Conservation (phyloP, 2,797 vertebrate species). For the Microchirus variegatus region DNA sequence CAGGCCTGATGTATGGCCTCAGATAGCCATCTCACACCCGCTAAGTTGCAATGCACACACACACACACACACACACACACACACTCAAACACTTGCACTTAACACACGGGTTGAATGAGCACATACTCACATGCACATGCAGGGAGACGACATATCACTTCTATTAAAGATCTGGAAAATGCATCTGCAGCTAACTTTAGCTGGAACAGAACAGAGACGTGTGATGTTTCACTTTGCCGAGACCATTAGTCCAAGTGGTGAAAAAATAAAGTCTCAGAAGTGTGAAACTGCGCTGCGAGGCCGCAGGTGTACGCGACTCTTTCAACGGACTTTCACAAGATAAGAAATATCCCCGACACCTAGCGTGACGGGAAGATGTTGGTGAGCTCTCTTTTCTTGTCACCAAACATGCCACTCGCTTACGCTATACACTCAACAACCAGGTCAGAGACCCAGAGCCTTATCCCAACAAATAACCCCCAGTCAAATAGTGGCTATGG, state of each 20-base stretch:
- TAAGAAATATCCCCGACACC: slow-evolving; percentile 65
- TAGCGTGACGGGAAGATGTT: slow-evolving; percentile 44
- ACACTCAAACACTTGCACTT: slow-evolving; percentile 63
- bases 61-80: slow-evolving; percentile 32
- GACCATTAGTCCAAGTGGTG: slow-evolving; percentile 6
- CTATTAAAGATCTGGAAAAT: slow-evolving; percentile 45
- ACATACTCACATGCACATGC: slow-evolving; percentile 32
- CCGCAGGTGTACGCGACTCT: slow-evolving; percentile 41
- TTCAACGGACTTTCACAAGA: slow-evolving; percentile 62
- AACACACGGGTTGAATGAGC: slow-evolving; percentile 50
- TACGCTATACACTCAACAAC: slow-evolving; percentile 42
- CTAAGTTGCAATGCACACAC: slow-evolving; percentile 47
- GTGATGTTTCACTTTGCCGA: slow-evolving; percentile 29
- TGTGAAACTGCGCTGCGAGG: slow-evolving; percentile 4
- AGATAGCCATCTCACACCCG: slow-evolving; percentile 81
- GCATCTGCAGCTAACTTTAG: slow-evolving; percentile 38
- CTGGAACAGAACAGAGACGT: slow-evolving; percentile 10
- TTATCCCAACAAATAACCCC: slow-evolving; percentile 37
- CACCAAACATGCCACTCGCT: slow-evolving; percentile 57
- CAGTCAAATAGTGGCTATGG: slow-evolving; percentile 12
- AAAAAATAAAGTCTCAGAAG: slow-evolving; percentile 29
- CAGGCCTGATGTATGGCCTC: slow-evolving; percentile 78
- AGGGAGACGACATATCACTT: slow-evolving; percentile 34
- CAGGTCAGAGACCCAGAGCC: slow-evolving; percentile 34
- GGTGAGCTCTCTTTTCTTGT: slow-evolving; percentile 52